phyloP scores from a whole-genome alignment of 2,888 invertebrate species.

The Pachliopta kotzebuea region DNA sequence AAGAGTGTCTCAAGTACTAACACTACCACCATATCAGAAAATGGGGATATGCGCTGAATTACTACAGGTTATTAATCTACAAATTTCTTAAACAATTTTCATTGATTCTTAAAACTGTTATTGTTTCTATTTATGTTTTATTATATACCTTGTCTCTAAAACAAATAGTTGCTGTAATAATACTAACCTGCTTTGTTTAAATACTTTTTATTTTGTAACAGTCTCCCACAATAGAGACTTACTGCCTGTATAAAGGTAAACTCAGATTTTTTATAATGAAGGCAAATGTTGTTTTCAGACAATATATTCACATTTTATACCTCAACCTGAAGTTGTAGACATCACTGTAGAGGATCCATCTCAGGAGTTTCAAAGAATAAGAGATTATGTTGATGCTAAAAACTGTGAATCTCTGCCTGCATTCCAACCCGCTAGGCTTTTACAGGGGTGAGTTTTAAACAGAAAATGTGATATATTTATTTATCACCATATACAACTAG shows the following conservation, averaged over 20 bases:
- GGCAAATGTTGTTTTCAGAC: conserved; percentile 54
- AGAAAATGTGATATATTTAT: background rate
- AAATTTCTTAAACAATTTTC: too few species aligned
- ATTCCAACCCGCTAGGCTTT: conserved; percentile 83
- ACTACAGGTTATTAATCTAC: conserved; percentile 68
- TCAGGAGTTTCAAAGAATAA: conserved; percentile 91
- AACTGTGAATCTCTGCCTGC: conserved; percentile 86
- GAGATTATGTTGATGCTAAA: conserved; percentile 93
- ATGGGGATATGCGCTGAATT: conserved; percentile 92
- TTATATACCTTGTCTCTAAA: too few species aligned
- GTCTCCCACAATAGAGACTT: too few species aligned
- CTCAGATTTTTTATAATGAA: background rate
- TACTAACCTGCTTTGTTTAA: too few species aligned
- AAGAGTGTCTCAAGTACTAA: conserved; percentile 94
- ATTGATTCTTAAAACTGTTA: too few species aligned
- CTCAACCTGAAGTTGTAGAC: conserved; percentile 77
- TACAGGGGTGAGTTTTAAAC: conserved; percentile 77
- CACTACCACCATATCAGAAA: conserved; percentile 95
- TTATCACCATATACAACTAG: background rate
- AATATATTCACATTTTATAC: conserved; percentile 77
- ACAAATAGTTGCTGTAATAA: too few species aligned
- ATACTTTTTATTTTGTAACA: too few species aligned
- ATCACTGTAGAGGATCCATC: conserved; percentile 96
- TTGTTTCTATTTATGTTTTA: too few species aligned
- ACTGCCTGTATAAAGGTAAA: background rate